Conservation (phyloP, 1,140 invertebrate species). For the Drosophila oshimai region DNA sequence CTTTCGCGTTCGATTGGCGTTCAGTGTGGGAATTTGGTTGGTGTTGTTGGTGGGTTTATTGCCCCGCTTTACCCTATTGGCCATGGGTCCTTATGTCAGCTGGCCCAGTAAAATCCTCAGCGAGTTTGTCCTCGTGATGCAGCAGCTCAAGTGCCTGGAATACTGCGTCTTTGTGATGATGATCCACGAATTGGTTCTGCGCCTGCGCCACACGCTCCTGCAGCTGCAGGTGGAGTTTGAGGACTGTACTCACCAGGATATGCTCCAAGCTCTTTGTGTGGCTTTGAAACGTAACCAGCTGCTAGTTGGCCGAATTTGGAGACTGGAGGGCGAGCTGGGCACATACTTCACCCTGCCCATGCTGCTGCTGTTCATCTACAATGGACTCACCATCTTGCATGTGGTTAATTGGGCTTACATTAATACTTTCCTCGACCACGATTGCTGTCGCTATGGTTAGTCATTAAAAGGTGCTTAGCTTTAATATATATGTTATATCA, state of each 20-base stretch:
- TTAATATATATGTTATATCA: background rate
- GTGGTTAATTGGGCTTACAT: constrained; percentile 63
- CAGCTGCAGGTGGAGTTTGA: constrained; percentile 42
- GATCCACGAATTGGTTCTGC: constrained; percentile 42
- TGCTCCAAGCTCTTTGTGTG: constrained; percentile 45
- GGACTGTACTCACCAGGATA: constrained; percentile 7
- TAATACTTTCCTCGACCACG: constrained; percentile 20
- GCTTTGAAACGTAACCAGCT: constrained; percentile 50
- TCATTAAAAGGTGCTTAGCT: background rate
- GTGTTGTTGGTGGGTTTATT: background rate
- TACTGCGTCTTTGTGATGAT: constrained; percentile 54
- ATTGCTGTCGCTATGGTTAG: constrained; percentile 53
- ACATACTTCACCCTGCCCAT: constrained; percentile 53
- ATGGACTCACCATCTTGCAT: constrained; percentile 45
- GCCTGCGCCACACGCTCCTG: constrained; percentile 36
- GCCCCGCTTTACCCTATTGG: background rate
- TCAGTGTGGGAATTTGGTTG: constrained; percentile 14
- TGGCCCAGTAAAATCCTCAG: constrained; percentile 13
- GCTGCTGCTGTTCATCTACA: constrained; percentile 43
- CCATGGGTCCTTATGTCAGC: constrained; percentile 10
- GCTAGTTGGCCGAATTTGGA: constrained; percentile 43
- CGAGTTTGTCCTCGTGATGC: constrained; percentile 36
- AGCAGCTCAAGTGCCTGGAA: constrained; percentile 47
- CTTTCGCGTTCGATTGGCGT: constrained; percentile 2
- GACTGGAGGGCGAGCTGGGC: constrained; percentile 39